These are phyloP conservation scores for Lithophane socia DNA, from an alignment of 2,888 invertebrate genomes.

Conservation along the genomic window DNA sequence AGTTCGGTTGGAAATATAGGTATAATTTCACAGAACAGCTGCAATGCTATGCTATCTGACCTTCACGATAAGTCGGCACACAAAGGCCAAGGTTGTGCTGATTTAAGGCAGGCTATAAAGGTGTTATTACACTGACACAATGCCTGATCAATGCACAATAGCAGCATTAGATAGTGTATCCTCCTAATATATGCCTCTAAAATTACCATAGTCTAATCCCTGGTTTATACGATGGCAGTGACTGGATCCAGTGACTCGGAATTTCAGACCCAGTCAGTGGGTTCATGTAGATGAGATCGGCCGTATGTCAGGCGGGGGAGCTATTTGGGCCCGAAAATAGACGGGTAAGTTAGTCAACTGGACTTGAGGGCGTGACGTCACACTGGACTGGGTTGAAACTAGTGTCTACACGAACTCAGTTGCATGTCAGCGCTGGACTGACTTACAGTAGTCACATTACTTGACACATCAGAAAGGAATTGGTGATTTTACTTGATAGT, in stretches of 20 bases:
- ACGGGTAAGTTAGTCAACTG: too few relatives aligned
- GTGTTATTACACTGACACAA: background rate
- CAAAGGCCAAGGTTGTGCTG: constrained; percentile 18
- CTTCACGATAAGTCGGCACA: constrained; percentile 22
- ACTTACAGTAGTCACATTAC: too few relatives aligned
- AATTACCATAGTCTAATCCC: background rate
- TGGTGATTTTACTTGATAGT: background rate
- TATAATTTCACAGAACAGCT: constrained; percentile 23
- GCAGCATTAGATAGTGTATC: background rate
- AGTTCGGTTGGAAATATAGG: background rate
- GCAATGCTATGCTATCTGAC: constrained; percentile 32
- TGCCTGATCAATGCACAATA: background rate
- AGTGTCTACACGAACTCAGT: too few relatives aligned
- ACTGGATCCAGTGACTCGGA: too few relatives aligned
- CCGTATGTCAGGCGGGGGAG: too few relatives aligned
- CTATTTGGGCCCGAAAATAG: too few relatives aligned
- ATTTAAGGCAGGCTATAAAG: background rate
- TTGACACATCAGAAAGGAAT: background rate
- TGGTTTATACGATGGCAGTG: too few relatives aligned
- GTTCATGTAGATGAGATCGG: too few relatives aligned
- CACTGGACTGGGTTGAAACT: too few relatives aligned
- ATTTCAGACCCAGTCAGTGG: too few relatives aligned
- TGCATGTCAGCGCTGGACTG: too few relatives aligned
- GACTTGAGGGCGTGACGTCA: too few relatives aligned
- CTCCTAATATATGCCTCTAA: background rate